Percentiles rank a stretch among this genome's conserved stretches.
Evolutionary conservation across 2,113 vertebrate species (phyloP).

Genomic region (Galeopterus variegatus): DNA sequence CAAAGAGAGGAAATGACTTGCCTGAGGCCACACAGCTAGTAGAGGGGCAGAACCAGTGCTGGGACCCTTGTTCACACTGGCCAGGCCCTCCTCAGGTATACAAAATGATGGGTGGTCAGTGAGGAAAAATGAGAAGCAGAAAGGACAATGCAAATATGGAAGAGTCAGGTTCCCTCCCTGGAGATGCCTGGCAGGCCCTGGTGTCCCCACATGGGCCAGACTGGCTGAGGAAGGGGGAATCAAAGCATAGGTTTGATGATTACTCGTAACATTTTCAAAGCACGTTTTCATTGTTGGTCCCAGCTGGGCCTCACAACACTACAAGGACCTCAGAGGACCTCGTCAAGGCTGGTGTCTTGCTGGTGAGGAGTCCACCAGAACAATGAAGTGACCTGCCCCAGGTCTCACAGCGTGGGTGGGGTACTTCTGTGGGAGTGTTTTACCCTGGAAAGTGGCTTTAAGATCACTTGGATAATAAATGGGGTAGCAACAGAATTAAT

Average conservation of each 20-base stretch:
- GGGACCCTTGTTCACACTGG: not conserved
- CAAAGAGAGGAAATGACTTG: not conserved
- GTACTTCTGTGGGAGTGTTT: not conserved
- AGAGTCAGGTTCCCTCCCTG: not conserved
- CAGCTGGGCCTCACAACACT: not conserved
- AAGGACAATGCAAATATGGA: not conserved
- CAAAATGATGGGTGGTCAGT: not conserved
- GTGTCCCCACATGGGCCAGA: not conserved
- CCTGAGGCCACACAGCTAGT: not conserved
- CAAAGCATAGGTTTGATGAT: accelerated
- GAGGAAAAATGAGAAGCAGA: not conserved
- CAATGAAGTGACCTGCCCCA: not conserved
- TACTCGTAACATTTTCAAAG: not conserved
- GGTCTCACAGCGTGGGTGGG: not conserved
- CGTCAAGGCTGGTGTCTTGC: not conserved
- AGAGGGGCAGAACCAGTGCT: not conserved
- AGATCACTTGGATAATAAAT: not conserved
- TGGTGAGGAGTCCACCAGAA: not conserved
- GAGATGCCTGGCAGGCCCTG: not conserved
- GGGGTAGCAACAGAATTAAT: not conserved
- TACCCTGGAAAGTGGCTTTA: not conserved
- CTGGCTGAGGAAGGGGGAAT: not conserved
- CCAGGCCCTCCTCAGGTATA: not conserved
- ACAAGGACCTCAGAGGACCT: not conserved
- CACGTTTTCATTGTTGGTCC: accelerated